These are phyloP conservation scores for Noctua janthe DNA, from an alignment of 2,888 invertebrate genomes.

Conservation along the genomic window DNA sequence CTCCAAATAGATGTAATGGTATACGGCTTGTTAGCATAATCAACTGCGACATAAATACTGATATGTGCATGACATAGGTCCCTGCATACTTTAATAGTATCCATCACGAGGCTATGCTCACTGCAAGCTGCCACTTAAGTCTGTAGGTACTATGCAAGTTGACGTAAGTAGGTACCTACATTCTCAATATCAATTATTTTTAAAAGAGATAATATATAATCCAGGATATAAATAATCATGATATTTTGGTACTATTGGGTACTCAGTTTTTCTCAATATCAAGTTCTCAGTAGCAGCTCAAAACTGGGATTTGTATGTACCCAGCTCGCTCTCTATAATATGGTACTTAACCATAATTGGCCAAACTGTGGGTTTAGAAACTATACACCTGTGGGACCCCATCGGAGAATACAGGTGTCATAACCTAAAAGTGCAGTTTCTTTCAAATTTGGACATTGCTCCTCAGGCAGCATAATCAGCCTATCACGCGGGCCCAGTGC, in stretches of 20 bases:
- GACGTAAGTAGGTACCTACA: not conserved
- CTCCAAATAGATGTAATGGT: constrained; percentile 9
- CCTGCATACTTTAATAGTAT: not conserved
- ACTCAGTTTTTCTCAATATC: not conserved
- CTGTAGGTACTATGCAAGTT: not conserved
- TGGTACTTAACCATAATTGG: not conserved
- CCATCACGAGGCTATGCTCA: not conserved
- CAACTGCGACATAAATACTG: constrained; percentile 3
- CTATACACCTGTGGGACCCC: not conserved
- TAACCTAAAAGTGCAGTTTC: not conserved
- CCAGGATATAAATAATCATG: not conserved
- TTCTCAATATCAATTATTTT: not conserved
- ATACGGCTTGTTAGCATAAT: constrained; percentile 16
- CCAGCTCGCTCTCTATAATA: not conserved
- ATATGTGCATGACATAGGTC: constrained; percentile 2
- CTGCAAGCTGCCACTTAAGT: not conserved
- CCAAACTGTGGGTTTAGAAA: not conserved
- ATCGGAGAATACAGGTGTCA: not conserved
- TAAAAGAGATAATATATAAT: too few relatives aligned
- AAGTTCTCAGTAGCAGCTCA: not conserved
- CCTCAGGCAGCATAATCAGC: not conserved
- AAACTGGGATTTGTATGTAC: not conserved
- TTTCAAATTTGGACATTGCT: not conserved
- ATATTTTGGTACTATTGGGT: not conserved
- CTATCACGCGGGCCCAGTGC: not conserved